These are phyloP conservation scores for Tragelaphus strepsiceros DNA, from an alignment of 2,113 vertebrate species.

Conservation along the genomic window DNA sequence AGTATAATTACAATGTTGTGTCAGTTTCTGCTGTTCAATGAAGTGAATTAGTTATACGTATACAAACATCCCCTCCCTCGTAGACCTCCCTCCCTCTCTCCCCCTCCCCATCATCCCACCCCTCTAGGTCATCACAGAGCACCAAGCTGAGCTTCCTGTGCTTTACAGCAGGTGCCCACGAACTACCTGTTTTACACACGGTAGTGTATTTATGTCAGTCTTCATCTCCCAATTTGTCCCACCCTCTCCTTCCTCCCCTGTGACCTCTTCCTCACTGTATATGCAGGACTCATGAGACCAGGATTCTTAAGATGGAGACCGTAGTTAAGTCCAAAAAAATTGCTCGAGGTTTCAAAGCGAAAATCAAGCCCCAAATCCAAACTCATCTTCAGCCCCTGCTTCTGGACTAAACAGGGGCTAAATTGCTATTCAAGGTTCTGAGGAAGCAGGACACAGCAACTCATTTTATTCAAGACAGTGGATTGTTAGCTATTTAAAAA, in stretches of 20 bases:
- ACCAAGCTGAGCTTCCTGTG: background rate
- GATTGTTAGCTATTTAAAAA: background rate
- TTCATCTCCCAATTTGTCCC: background rate
- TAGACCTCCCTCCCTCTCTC: background rate
- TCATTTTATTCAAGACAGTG: accelerated
- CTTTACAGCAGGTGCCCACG: background rate
- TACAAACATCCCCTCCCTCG: background rate
- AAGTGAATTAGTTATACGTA: background rate
- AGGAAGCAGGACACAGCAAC: background rate
- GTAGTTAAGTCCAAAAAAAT: background rate
- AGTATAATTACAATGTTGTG: background rate
- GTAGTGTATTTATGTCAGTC: background rate
- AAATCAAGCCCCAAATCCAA: too few species aligned
- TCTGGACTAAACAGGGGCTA: background rate
- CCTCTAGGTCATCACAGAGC: background rate
- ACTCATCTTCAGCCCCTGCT: background rate
- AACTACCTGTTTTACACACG: background rate
- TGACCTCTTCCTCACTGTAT: accelerated
- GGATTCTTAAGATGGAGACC: background rate
- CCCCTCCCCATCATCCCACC: background rate
- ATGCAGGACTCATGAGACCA: background rate
- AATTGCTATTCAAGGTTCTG: background rate
- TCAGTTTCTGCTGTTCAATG: background rate
- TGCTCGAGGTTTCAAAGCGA: background rate
- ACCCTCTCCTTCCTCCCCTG: background rate